A percentile compares a stretch with the other conserved stretches of the same genome.
These are phyloP conservation scores for Notospermus geniculatus DNA, from an alignment of 1,140 invertebrate genomes.

Conservation along the genomic window DNA sequence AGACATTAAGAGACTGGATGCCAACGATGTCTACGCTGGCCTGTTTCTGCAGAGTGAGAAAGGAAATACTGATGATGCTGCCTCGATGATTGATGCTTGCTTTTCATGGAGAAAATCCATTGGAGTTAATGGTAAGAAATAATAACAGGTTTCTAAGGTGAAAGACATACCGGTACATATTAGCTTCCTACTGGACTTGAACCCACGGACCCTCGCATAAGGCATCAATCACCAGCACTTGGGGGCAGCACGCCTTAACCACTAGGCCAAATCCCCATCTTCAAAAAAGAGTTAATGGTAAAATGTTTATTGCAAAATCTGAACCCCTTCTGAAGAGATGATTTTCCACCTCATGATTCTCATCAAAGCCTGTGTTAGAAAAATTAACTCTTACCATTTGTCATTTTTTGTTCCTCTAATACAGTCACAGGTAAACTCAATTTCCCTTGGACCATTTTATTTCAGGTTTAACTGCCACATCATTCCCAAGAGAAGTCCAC, in stretches of 20 bases:
- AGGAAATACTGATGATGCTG: background rate
- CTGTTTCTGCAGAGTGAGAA: background rate
- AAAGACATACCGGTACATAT: no score
- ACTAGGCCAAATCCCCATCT: no score
- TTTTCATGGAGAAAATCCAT: slow-evolving; percentile 2
- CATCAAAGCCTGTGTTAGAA: no score
- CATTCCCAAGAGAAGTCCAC: slow-evolving; percentile 69
- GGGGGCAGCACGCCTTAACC: no score
- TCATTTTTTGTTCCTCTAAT: no score
- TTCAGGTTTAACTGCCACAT: slow-evolving; percentile 68
- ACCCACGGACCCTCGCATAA: background rate
- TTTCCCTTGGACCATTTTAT: background rate
- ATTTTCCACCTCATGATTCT: no score
- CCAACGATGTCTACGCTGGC: background rate
- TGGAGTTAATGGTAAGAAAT: slow-evolving; percentile 3
- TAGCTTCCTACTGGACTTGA: no score
- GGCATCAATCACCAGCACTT: no score
- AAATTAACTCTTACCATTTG: no score
- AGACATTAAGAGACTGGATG: background rate
- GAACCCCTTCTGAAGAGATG: no score
- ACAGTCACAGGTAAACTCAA: no score
- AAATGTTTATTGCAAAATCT: no score
- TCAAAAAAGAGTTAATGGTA: background rate
- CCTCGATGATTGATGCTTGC: background rate
- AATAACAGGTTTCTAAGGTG: background rate